Evolutionary conservation across 2,113 vertebrate genomes (phyloP).

Genomic region (Tylochromis polylepis): DNA sequence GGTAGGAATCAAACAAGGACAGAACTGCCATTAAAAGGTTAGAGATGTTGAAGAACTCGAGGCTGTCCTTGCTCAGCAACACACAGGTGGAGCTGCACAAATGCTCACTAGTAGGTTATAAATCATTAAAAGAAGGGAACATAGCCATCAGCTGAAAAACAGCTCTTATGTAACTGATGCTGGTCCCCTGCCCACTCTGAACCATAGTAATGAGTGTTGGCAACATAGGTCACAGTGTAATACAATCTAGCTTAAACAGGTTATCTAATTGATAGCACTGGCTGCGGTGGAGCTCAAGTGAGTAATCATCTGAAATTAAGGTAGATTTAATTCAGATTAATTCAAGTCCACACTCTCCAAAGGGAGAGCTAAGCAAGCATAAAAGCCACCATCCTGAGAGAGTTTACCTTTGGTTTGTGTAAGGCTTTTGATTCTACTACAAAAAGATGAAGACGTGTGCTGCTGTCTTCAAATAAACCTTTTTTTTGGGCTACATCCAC

Average conservation of each 20-base stretch:
- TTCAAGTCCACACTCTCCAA: not conserved
- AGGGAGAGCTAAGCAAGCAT: not conserved
- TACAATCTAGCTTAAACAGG: not conserved
- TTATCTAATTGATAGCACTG: slow-evolving; percentile 20
- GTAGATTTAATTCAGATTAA: slow-evolving; percentile 23
- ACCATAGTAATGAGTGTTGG: slow-evolving; percentile 19
- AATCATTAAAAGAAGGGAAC: slow-evolving; percentile 24
- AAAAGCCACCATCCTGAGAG: not conserved
- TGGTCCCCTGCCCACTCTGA: not conserved
- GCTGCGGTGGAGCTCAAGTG: not conserved
- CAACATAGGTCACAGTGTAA: slow-evolving; percentile 15
- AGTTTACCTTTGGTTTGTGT: not conserved
- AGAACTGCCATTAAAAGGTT: not conserved
- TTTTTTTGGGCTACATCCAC: not conserved
- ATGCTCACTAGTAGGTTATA: not conserved
- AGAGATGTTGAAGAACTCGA: not conserved
- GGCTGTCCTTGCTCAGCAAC: not conserved
- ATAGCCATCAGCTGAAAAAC: slow-evolving; percentile 21
- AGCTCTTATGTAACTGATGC: slow-evolving; percentile 20
- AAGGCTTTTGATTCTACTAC: slow-evolving; percentile 6
- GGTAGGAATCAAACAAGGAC: not conserved
- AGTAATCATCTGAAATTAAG: slow-evolving; percentile 37
- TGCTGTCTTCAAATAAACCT: not conserved
- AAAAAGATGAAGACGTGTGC: not conserved
- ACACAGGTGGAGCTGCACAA: not conserved